Evolutionary conservation across 2,113 vertebrate genomes (phyloP).

Genomic region (Lepisosteus oculatus): DNA sequence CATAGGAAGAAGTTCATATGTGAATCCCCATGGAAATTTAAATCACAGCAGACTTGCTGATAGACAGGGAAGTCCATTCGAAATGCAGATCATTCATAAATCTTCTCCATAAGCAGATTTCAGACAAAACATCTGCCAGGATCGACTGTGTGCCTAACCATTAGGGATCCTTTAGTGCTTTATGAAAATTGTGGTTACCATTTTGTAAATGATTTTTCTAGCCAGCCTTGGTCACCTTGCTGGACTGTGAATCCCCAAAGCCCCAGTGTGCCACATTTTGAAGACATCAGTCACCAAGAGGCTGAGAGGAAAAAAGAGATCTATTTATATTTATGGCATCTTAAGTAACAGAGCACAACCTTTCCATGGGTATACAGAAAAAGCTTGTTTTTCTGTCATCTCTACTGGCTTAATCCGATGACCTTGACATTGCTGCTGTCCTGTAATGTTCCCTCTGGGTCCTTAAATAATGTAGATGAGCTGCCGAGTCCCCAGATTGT

Average conservation of each 20-base stretch:
- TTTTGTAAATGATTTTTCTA: conserved; percentile 29
- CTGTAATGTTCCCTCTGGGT: conserved; percentile 47
- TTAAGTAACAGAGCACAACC: conserved; percentile 63
- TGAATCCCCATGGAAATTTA: too few species aligned
- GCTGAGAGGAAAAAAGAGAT: conserved; percentile 40
- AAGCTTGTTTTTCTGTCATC: conserved; percentile 57
- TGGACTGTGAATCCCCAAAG: conserved; percentile 41
- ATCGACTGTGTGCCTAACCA: conserved; percentile 8
- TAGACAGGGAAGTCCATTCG: too few species aligned
- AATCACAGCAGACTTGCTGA: too few species aligned
- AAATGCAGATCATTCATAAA: too few species aligned
- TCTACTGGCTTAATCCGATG: conserved; percentile 61
- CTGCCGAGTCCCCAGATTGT: conserved; percentile 42
- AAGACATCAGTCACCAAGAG: conserved; percentile 52
- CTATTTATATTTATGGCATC: conserved; percentile 68
- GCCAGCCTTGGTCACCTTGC: conserved; percentile 34
- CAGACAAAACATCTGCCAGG: background rate
- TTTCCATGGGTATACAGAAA: conserved; percentile 56
- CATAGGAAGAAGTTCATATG: too few species aligned
- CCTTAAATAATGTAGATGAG: conserved; percentile 51
- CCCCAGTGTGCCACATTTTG: conserved; percentile 46
- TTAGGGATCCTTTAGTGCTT: background rate
- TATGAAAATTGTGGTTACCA: conserved; percentile 26
- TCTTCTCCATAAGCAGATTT: too few species aligned
- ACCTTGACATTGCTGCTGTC: conserved; percentile 51